phyloP scores from a whole-genome alignment of 2,888 invertebrate genomes.

The Macrosoma leucophasiata region DNA sequence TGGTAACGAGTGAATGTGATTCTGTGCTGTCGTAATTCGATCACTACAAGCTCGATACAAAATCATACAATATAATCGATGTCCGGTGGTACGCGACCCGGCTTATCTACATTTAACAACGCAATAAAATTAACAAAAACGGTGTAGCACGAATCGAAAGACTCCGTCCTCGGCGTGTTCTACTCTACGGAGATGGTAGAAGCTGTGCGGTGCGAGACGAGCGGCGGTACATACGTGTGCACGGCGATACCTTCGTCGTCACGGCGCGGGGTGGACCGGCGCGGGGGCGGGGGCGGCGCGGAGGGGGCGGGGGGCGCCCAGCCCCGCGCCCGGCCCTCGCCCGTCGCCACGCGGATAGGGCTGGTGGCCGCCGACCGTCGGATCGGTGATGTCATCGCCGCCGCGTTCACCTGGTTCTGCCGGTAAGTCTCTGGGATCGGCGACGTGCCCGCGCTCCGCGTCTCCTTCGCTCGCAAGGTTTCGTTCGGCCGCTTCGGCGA shows the following conservation, averaged over 20 bases:
- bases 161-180: conserved; percentile 16
- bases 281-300: conserved; percentile 7
- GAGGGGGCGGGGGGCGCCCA: conserved; percentile 9
- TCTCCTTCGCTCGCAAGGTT: conserved; percentile 11
- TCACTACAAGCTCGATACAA: too few relatives aligned
- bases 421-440: conserved; percentile 32
- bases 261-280: conserved; percentile 18
- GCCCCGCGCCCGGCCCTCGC: conserved; percentile 12
- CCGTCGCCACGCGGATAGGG: conserved; percentile 32
- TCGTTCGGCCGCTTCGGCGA: conserved; percentile 9
- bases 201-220: conserved; percentile 47
- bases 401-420: conserved; percentile 27
- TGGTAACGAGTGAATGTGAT: too few relatives aligned
- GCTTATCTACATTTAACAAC: too few relatives aligned
- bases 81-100: too few relatives aligned
- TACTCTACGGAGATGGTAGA: conserved; percentile 50
- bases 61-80: too few relatives aligned
- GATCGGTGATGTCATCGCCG: conserved; percentile 36
- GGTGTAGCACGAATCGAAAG: background rate
- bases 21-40: too few relatives aligned
- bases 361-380: conserved; percentile 42
- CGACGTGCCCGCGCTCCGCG: conserved; percentile 41
- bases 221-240: conserved; percentile 38
- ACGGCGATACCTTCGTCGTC: conserved; percentile 33
- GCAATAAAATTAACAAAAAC: too few relatives aligned